Evolutionary conservation across 2,113 vertebrate genomes (phyloP).

Genomic region (Uropsilus gracilis): DNA sequence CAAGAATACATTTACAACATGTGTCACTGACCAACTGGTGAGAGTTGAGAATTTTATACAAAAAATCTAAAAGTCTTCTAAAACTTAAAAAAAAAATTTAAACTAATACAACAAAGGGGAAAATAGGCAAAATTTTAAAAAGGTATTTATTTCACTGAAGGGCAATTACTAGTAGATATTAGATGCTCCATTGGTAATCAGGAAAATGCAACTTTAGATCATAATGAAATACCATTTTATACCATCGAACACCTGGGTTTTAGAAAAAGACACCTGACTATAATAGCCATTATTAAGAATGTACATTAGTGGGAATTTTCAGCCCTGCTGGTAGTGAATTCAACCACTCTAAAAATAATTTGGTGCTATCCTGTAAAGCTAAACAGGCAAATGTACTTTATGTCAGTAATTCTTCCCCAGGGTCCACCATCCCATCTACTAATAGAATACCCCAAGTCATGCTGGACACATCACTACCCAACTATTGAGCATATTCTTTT

Average conservation of each 20-base stretch:
- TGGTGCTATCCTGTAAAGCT: not conserved
- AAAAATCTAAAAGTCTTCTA: not conserved
- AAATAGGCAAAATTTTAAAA: not conserved
- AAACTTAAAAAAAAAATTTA: not conserved
- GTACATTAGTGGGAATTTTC: not conserved
- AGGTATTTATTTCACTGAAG: not conserved
- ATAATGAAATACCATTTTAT: not conserved
- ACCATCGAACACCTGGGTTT: not conserved
- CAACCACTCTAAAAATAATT: not conserved
- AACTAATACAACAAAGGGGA: not conserved
- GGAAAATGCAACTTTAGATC: not conserved
- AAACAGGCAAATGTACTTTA: not conserved
- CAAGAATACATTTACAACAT: not conserved
- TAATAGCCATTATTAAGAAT: not conserved
- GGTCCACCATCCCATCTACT: not conserved
- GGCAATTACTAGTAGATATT: not conserved
- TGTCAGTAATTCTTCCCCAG: not conserved
- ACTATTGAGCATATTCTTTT: not conserved
- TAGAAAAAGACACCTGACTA: not conserved
- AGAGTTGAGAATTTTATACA: not conserved
- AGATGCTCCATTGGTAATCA: not conserved
- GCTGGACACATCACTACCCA: not conserved
- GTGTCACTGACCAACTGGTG: not conserved
- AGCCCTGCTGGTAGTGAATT: not conserved
- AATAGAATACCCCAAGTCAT: not conserved